Evolutionary conservation across 2,888 invertebrate genomes (phyloP), one percentile per base, ranked within the genome.

Genomic region (Eulithis testata): DNA sequence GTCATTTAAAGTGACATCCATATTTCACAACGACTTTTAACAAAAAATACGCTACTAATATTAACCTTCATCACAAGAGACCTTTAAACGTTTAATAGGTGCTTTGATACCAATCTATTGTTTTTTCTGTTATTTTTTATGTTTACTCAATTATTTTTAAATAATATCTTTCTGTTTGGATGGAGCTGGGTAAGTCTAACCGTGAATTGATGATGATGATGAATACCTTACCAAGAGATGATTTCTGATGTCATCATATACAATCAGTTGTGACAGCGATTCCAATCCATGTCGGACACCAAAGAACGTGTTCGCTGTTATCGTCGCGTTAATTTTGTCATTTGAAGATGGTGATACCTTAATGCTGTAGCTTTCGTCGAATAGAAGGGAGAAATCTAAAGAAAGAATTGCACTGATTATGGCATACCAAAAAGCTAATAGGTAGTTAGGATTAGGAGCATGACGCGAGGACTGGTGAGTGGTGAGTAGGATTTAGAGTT

Each of bases 211-310:
- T 21, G 21, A 21, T 21, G 21, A 21, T 21, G 21, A 21, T 21
- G 21, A 7, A 21, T 37, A 55, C 47, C 87, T 86, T 72, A 94
- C 93, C 84, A 94, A 87, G 55, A 96, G 76, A 75, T 95, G 92
- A 55, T 94, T 89, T 55, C 94, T 88, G 54, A 95, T 87, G 67
- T 96, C 95, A 74, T 96, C 96, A 71, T 91, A 95, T 4, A 96
- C 93, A 47, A 96, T 94, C 27, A 96, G 84, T 77, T 96, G 96
- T 0, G 93, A 89, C 4, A 96, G 85, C 0, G 96, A 96, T 86
- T 96, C 96, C 56, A 96, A 76, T 0, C 94, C 96, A 76, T 96
- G 94, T 4, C 96, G 90, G 0, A 94, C 89, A 0, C 96, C 96
- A 77, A 96, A 96, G 84, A 95, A 96, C 3, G 93, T 94, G 4